phyloP scores from a whole-genome alignment of 2,888 invertebrate genomes.

The Agrotis exclamationis region DNA sequence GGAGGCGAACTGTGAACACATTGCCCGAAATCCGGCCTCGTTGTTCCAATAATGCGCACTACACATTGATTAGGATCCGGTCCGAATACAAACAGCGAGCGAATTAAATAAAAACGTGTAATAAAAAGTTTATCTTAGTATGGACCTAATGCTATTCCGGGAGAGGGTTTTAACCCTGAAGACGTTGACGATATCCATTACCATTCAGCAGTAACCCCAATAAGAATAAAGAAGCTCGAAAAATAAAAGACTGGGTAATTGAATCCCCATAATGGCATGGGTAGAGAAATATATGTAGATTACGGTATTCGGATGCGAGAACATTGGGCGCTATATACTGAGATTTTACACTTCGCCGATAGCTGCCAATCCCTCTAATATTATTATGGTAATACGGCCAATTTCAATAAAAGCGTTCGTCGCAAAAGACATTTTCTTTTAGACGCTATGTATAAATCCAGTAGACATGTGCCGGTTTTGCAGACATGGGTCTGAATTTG shows the following conservation, averaged over 20 bases:
- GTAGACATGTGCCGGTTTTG: constrained; percentile 81
- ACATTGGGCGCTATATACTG: constrained; percentile 83
- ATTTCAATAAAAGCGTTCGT: constrained; percentile 90
- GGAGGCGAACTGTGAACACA: constrained; percentile 34
- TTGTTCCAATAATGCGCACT: constrained; percentile 55
- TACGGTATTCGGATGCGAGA: constrained; percentile 77
- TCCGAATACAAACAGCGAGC: constrained; percentile 60
- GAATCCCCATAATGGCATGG: constrained; percentile 83
- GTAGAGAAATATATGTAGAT: constrained; percentile 83
- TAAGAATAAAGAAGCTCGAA: constrained; percentile 79
- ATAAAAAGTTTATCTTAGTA: constrained; percentile 71
- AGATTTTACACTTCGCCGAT: constrained; percentile 88
- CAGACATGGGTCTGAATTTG: constrained; percentile 84
- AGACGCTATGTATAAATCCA: constrained; percentile 82
- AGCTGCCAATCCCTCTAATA: constrained; percentile 90
- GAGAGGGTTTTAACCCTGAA: constrained; percentile 70
- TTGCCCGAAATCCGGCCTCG: constrained; percentile 34
- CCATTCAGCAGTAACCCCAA: constrained; percentile 73
- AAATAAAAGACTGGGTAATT: constrained; percentile 84
- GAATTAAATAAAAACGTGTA: constrained; percentile 69
- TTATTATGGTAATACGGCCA: constrained; percentile 90
- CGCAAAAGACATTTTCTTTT: constrained; percentile 83
- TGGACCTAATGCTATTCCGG: constrained; percentile 68
- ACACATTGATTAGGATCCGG: constrained; percentile 65
- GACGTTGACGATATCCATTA: constrained; percentile 73